A percentile compares a stretch with the other conserved stretches of the same genome.
Conservation (phyloP, 2,797 vertebrate species). For the Huso huso region DNA sequence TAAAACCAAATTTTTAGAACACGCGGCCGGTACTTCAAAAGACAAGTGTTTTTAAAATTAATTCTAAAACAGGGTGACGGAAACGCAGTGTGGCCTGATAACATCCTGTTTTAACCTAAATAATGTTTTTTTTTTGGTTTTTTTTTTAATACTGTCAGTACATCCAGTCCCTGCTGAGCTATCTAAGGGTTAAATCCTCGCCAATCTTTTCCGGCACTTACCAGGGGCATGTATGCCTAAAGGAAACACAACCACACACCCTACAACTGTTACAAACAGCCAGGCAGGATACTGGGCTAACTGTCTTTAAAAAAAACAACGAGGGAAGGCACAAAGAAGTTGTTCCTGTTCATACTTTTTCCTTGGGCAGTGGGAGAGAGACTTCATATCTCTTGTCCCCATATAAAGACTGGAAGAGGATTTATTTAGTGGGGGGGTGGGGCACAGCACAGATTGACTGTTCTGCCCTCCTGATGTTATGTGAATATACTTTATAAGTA, state of each 20-base stretch:
- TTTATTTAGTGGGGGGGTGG: no score
- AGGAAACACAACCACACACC: background rate
- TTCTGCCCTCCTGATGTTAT: no score
- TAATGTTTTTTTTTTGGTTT: background rate
- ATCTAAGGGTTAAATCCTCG: background rate
- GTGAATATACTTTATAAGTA: no score
- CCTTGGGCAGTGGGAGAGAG: no score
- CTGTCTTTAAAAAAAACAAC: no score
- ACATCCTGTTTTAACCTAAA: slow-evolving; percentile 23
- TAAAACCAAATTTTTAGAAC: slow-evolving; percentile 34
- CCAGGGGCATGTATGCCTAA: background rate
- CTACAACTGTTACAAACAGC: background rate
- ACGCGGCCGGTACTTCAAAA: slow-evolving; percentile 19
- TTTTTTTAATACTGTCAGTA: background rate
- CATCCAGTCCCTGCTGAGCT: background rate
- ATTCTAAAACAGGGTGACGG: slow-evolving; percentile 12
- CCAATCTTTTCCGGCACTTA: background rate
- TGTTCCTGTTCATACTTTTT: no score
- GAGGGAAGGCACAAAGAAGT: no score
- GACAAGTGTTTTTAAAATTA: slow-evolving; percentile 19
- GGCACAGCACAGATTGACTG: no score
- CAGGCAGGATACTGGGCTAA: no score
- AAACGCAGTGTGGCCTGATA: slow-evolving; percentile 16
- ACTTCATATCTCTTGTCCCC: no score
- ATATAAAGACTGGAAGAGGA: no score